Evolutionary conservation across 92 coral and sea anemone genomes (phyloP).

Genomic region (Heteractis magnifica): DNA sequence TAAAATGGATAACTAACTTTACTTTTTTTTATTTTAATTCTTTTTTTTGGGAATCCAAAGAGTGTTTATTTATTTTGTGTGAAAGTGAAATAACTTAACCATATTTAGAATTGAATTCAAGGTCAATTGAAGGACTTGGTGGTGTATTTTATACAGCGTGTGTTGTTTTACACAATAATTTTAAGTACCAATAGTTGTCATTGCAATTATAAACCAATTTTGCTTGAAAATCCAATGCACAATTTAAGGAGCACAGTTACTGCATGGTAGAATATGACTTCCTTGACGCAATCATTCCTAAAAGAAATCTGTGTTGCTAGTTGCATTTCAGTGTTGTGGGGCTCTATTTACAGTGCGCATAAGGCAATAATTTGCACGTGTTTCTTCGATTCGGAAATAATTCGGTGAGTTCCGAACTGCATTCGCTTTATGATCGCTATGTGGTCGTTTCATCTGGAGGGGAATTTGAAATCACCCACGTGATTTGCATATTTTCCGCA

Average conservation of each 20-base stretch:
- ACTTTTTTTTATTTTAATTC: neutral
- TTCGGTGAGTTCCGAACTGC: conserved; percentile 1
- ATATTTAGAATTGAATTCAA: neutral
- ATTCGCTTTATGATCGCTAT: neutral
- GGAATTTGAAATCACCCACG: conserved; percentile 6
- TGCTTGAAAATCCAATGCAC: neutral
- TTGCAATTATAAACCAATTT: neutral
- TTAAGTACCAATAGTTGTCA: no score
- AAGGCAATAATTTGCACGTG: neutral
- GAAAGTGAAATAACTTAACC: neutral
- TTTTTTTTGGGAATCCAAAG: neutral
- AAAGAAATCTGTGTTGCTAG: neutral
- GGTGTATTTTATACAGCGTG: no score
- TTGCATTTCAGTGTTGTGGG: neutral
- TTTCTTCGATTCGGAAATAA: neutral
- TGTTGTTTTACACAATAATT: neutral
- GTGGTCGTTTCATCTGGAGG: conserved; percentile 9
- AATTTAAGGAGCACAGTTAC: neutral
- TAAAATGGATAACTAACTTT: neutral
- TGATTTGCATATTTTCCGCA: neutral
- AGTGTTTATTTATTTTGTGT: neutral
- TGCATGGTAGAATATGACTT: neutral
- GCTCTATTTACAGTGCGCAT: neutral
- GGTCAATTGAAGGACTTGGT: no score
- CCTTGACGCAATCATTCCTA: neutral